Evolutionary conservation across 1,140 invertebrate genomes (phyloP), one percentile per base, ranked within the genome.

Genomic region (Aphidius gifuensis): DNA sequence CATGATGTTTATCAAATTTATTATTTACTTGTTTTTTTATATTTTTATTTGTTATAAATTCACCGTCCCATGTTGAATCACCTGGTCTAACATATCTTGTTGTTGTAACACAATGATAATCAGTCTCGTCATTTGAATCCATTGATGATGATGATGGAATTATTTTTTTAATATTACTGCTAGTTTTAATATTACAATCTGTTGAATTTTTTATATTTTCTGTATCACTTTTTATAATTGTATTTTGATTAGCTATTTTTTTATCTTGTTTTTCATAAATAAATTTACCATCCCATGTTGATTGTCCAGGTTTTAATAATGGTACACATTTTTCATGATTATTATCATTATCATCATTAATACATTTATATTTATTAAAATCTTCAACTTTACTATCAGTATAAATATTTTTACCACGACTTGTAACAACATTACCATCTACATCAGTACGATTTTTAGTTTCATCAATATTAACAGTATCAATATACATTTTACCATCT

Each of bases 401-500:
- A 32, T 77, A 70, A 1, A 76, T 60, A 47, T 64, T 73, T 6
- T 68, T 71, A 7, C 64, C 68, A n/a, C 68, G 65, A 9, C 62
- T 65, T 9, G 70, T 65, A 5, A 69, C 62, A 7, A 70, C 65
- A 11, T 58, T 70, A 1, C 76, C 76, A 21, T 77, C 73, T 42
- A 78, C 70, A 21, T 78, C 69, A 1, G 74, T 6, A 5, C 57
- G 69, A 5, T 67, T 66, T 0, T 59, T 69, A 0, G 69, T 61
- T 5, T 73, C 67, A 6, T 68, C 61, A 0, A 75, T 58, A 5
- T 60, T 74, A 9, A 50, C 71, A 4, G 57, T 73, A n/a, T 60
- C 76, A 5, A 67, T 63, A 0, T 67, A 58, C 5, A 69, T 70
- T 5, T 73, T 65, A 0, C 75, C 75, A 5, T 77, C 72, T 40